phyloP scores from a whole-genome alignment of 2,113 vertebrate genomes.

The Urocolius indicus region DNA sequence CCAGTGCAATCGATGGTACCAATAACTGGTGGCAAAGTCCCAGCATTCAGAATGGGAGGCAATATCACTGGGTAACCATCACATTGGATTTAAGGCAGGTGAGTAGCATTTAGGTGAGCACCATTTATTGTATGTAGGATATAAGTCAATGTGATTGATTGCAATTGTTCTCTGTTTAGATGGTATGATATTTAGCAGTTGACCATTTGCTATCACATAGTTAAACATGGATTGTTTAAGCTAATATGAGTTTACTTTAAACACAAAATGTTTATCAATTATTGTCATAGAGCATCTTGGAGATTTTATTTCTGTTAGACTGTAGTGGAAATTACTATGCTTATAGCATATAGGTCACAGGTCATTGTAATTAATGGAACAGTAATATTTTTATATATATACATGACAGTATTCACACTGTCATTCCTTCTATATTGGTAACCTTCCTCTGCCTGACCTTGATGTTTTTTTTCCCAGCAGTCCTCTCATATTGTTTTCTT shows the following conservation, averaged over 20 bases:
- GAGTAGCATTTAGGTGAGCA: neutral
- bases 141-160: neutral
- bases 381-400: neutral
- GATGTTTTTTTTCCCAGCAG: neutral
- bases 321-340: neutral
- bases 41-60: slow-evolving; percentile 94
- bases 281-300: neutral
- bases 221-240: neutral
- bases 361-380: neutral
- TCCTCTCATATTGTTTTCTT: neutral
- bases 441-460: neutral
- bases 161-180: neutral
- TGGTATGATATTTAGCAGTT: neutral
- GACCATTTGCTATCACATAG: neutral
- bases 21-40: slow-evolving; percentile 99
- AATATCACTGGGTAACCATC: slow-evolving; percentile 94
- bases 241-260: neutral
- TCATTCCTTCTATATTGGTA: neutral
- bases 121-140: neutral
- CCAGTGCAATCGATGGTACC: slow-evolving; percentile 92
- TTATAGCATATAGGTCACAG: neutral
- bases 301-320: neutral
- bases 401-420: neutral
- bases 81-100: slow-evolving; percentile 96
- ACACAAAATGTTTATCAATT: neutral